Conservation (phyloP, 2,113 vertebrate species). For the Mungos mungo region DNA sequence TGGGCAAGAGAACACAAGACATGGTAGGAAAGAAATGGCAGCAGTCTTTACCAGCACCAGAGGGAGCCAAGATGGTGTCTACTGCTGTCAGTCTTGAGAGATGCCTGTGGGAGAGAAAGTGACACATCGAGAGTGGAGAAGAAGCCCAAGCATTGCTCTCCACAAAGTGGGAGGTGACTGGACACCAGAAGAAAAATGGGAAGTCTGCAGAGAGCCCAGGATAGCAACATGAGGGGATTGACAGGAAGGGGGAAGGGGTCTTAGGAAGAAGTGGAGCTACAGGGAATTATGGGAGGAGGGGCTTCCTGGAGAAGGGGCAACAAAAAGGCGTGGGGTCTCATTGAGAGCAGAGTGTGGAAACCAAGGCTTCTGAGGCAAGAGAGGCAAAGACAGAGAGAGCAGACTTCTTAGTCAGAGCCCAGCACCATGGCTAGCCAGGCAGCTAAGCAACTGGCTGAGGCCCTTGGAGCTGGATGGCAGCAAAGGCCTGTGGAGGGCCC, state of each 20-base stretch:
- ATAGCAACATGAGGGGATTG: not conserved
- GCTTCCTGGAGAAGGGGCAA: not conserved
- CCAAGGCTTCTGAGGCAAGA: not conserved
- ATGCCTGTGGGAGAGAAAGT: not conserved
- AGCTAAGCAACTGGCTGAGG: not conserved
- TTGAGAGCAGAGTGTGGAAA: not conserved
- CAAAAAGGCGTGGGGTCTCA: not conserved
- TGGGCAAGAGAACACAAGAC: not conserved
- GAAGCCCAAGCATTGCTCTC: not conserved
- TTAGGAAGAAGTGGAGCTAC: not conserved
- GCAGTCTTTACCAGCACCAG: not conserved
- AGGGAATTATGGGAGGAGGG: not conserved
- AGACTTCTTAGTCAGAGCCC: not conserved
- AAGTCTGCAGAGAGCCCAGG: not conserved
- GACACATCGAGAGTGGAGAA: not conserved
- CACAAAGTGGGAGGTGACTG: not conserved
- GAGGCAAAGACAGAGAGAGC: not conserved
- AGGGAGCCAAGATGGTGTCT: not conserved
- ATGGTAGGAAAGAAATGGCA: not conserved
- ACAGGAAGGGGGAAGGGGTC: not conserved
- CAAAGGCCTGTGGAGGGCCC: slow-evolving; percentile 3
- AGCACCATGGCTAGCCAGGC: not conserved
- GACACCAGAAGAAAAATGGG: not conserved
- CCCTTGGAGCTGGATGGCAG: not conserved
- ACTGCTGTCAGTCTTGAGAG: not conserved